Evolutionary conservation across 2,113 vertebrate species (phyloP).

Genomic region (Dinomys branickii): DNA sequence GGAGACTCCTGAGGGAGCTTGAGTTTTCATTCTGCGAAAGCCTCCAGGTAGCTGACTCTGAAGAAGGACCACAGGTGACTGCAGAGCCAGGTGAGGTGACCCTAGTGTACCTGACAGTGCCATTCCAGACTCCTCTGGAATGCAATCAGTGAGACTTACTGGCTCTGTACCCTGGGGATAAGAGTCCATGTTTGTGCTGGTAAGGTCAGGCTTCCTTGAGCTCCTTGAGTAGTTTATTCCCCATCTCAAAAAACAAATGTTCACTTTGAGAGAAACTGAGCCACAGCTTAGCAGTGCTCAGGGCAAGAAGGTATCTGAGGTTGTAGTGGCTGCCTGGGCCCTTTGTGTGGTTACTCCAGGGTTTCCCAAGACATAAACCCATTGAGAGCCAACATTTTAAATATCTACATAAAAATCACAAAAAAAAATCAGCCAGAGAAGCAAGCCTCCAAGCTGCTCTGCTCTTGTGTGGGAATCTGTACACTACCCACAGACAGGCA

Average conservation of each 20-base stretch:
- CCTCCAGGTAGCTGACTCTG: not conserved
- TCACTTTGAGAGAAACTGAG: not conserved
- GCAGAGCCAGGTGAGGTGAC: not conserved
- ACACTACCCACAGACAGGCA: not conserved
- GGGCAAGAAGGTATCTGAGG: not conserved
- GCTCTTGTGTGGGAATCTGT: not conserved
- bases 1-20: not conserved
- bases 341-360: not conserved
- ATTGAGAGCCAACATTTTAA: not conserved
- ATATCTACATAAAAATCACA: not conserved
- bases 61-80: not conserved
- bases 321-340: not conserved
- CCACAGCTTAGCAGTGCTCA: not conserved
- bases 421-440: not conserved
- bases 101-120: no score
- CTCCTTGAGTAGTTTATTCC: not conserved
- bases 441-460: not conserved
- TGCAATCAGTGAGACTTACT: not conserved
- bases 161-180: no score
- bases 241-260: not conserved
- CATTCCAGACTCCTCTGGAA: no score
- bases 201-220: accelerated
- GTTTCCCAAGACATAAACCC: not conserved
- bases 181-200: not conserved
- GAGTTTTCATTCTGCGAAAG: no score